Conservation (phyloP, 2,888 invertebrate species). For the Nymphalis c-album region DNA sequence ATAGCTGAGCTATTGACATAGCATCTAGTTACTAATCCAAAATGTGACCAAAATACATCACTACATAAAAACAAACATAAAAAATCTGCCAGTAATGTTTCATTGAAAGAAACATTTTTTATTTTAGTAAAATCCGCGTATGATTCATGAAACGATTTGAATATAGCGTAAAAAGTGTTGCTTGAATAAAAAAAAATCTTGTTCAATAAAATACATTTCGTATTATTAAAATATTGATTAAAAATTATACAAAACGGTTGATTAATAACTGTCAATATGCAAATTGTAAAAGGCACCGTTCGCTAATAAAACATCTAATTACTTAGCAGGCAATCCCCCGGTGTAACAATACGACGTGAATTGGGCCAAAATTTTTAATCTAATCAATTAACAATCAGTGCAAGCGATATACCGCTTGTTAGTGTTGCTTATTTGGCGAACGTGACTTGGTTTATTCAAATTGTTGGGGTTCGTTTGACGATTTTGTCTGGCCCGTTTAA, state of each 20-base stretch:
- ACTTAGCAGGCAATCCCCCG: constrained; percentile 56
- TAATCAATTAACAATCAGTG: constrained; percentile 82
- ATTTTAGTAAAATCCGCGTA: neutral
- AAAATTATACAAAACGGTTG: neutral
- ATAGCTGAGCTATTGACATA: no score
- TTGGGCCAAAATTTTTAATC: constrained; percentile 79
- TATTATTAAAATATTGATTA: neutral
- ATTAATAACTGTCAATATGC: constrained; percentile 31
- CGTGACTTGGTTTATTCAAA: constrained; percentile 79
- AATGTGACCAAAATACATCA: neutral
- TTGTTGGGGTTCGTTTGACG: constrained; percentile 68
- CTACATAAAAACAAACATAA: neutral
- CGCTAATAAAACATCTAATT: constrained; percentile 62
- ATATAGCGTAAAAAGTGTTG: constrained; percentile 37
- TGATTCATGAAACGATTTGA: constrained; percentile 19
- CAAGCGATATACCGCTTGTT: constrained; percentile 80
- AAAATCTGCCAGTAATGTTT: neutral
- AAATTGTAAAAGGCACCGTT: constrained; percentile 76
- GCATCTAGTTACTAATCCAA: no score
- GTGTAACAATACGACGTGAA: constrained; percentile 71
- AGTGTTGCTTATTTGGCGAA: constrained; percentile 77
- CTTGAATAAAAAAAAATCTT: neutral
- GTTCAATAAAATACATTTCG: neutral
- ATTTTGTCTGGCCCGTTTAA: constrained; percentile 69
- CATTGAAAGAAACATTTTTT: neutral